phyloP scores from a whole-genome alignment of 2,888 invertebrate species.

The Torymus auratus region DNA sequence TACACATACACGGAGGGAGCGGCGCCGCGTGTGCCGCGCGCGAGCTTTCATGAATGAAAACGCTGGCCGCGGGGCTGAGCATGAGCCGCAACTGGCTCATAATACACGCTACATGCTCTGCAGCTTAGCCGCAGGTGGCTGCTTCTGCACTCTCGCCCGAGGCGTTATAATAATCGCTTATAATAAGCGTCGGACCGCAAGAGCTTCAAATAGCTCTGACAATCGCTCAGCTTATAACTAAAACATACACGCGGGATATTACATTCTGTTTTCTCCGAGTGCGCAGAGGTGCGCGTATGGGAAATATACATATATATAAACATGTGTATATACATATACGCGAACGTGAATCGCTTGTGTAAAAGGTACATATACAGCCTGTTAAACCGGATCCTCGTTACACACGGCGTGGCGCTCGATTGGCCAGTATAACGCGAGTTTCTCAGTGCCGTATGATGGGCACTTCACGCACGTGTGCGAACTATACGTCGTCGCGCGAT shows the following conservation, averaged over 20 bases:
- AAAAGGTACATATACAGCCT: conserved; percentile 28
- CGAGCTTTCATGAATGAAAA: conserved; percentile 53
- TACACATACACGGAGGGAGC: no score
- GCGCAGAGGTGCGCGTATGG: neutral
- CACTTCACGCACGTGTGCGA: no score
- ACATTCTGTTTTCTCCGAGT: neutral
- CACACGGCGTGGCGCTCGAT: conserved; percentile 13
- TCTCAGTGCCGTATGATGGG: conserved; percentile 34
- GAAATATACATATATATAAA: neutral
- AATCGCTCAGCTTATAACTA: no score
- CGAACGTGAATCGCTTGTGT: conserved; percentile 39
- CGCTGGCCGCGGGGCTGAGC: neutral
- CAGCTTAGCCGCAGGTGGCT: no score
- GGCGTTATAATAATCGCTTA: no score
- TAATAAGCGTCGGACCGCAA: no score
- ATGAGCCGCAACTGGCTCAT: neutral
- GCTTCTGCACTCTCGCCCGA: no score
- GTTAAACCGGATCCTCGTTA: conserved; percentile 54
- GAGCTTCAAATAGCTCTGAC: no score
- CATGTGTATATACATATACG: neutral
- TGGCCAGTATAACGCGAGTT: conserved; percentile 29
- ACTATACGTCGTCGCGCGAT: no score
- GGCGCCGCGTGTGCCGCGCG: neutral
- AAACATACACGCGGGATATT: no score
- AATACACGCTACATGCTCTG: no score